phyloP scores from a whole-genome alignment of 2,888 invertebrate species.

The Julus scanicus region DNA sequence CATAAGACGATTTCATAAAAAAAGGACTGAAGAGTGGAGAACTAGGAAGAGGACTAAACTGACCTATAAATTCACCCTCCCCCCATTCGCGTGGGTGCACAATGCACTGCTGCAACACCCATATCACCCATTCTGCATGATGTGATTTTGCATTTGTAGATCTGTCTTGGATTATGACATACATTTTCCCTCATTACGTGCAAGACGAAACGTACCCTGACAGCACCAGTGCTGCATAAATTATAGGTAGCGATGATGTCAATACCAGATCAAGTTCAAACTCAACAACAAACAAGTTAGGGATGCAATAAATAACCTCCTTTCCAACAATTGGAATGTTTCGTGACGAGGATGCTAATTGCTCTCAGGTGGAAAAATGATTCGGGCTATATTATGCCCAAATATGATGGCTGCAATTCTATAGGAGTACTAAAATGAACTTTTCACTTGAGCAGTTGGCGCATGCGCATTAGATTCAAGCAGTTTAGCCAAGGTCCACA shows the following conservation, averaged over 20 bases:
- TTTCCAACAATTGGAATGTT: not conserved
- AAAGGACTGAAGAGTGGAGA: not conserved
- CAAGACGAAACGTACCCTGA: not conserved
- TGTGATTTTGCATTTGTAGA: not conserved
- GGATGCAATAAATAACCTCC: conserved; percentile 6
- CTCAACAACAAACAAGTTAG: not conserved
- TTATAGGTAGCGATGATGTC: not conserved
- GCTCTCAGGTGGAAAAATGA: no score
- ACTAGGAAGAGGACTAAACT: not conserved
- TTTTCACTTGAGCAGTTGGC: no score
- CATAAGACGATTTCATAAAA: not conserved
- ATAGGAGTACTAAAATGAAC: no score
- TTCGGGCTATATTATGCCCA: no score
- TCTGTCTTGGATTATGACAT: not conserved
- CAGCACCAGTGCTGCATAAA: not conserved
- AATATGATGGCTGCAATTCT: no score
- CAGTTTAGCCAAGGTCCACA: no score
- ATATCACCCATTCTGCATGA: not conserved
- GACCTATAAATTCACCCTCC: not conserved
- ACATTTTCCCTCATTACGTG: not conserved
- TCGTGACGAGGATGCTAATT: not conserved
- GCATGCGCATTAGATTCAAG: no score
- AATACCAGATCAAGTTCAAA: conserved; percentile 24
- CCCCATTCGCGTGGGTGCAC: not conserved
- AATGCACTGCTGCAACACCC: no score